A percentile compares a stretch with the other conserved stretches of the same genome.
phyloP scores from a whole-genome alignment of 2,113 vertebrate species.

The Psilopsiagon aymara region DNA sequence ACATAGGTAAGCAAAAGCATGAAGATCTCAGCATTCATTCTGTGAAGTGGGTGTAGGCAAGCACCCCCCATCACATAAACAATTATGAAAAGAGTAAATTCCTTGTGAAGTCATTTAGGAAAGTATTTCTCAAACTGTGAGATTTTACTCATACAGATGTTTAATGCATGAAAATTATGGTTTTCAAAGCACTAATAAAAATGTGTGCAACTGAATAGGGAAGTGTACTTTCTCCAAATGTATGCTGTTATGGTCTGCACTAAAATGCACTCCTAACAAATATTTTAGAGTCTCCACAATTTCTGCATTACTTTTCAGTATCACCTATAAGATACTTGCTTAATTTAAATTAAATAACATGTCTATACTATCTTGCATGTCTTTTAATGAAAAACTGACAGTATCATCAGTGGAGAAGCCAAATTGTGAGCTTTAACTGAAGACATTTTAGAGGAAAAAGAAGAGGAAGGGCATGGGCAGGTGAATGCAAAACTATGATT shows the following conservation, averaged over 20 bases:
- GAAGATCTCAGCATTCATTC: not conserved
- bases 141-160: not conserved
- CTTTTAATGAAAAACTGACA: not conserved
- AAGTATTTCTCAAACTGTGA: not conserved
- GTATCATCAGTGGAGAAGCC: not conserved
- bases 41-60: not conserved
- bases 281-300: not conserved
- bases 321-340: not conserved
- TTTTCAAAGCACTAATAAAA: not conserved
- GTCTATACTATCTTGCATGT: not conserved
- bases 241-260: not conserved
- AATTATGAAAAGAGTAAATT: not conserved
- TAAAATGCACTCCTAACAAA: not conserved
- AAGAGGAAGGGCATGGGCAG: not conserved
- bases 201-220: not conserved
- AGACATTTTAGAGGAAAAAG: not conserved
- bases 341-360: not conserved
- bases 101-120: not conserved
- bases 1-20: not conserved
- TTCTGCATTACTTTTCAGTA: not conserved
- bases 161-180: not conserved
- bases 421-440: not conserved
- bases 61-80: not conserved
- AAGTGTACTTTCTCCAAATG: not conserved
- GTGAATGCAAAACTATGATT: not conserved